Evolutionary conservation across 2,888 invertebrate species (phyloP), one percentile per base, ranked within the genome.

Genomic region (Lingula anatina): DNA sequence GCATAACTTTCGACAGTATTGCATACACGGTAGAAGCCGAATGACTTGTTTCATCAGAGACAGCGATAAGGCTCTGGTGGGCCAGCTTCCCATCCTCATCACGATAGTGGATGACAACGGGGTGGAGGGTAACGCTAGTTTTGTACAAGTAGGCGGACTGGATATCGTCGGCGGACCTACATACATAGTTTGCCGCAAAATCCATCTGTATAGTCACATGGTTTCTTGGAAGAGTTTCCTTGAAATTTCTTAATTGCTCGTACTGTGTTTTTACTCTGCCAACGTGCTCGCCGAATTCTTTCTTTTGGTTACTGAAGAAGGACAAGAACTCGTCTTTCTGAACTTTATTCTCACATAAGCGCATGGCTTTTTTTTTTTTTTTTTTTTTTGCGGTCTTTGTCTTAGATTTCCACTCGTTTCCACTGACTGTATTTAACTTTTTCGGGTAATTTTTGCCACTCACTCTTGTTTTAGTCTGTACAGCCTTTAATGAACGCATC

Each of bases 41-140:
- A 21, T 46, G 44, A 20, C 23, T 18, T 36, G 26, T 21, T 26
- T 46, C 18, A 25, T 49, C 44, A 24, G 49, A 49, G 5, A 46
- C 49, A 38, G 38, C 21, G 18, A 49, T 40, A 27, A 46, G 46
- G 23, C 45, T 49, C 37, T 46, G 46, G 44, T 46, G 49, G 2
- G 5, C 5, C 37, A 49, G 27, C 18, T 38, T n/a, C 18, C 27
- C 37, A n/a, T 31, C 28, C 23, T 35, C 12, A n/a, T 45, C 35
- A 9, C 27, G 9, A 31, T 51, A 49, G 35, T 49, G 41, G 3
- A 44, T 20, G 20, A 51, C 44, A 4, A 49, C 39, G 15, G 51
- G 48, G 26, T 51, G 48, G 26, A 49, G 15, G 12, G 51, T 51
- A 18, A 51, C 47, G 5, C 21, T n/a, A 25, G 38, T 48, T 20